These are phyloP conservation scores for Trochalopteron elliotii DNA, from an alignment of 2,113 vertebrate genomes.

Conservation along the genomic window DNA sequence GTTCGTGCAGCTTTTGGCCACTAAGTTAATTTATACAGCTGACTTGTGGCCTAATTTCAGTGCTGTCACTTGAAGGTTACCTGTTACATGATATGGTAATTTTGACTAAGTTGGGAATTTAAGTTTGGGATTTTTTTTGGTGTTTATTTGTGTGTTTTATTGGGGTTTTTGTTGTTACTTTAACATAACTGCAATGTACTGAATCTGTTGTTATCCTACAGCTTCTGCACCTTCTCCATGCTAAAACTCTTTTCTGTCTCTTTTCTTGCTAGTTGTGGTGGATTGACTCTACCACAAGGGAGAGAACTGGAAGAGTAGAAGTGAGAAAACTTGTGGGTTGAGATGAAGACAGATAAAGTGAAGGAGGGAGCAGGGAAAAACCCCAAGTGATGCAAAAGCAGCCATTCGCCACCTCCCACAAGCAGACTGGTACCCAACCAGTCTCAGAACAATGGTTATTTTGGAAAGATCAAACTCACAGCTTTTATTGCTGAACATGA, in stretches of 20 bases:
- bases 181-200: neutral
- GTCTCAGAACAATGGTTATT: neutral
- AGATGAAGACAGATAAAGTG: neutral
- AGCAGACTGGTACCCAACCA: neutral
- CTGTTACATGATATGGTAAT: neutral
- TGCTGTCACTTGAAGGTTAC: neutral
- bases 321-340: neutral
- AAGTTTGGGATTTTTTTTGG: neutral
- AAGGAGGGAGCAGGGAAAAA: neutral
- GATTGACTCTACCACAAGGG: neutral
- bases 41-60: neutral
- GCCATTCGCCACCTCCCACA: neutral
- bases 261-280: neutral
- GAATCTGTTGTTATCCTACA: neutral
- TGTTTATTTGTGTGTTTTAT: neutral
- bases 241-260: neutral
- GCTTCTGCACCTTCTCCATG: neutral
- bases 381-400: neutral
- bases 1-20: fast-evolving
- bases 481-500: neutral
- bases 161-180: neutral
- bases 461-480: neutral
- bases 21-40: neutral
- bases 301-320: neutral
- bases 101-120: neutral